Evolutionary conservation across 2,888 invertebrate genomes (phyloP).

Genomic region (Ochropleura leucogaster): DNA sequence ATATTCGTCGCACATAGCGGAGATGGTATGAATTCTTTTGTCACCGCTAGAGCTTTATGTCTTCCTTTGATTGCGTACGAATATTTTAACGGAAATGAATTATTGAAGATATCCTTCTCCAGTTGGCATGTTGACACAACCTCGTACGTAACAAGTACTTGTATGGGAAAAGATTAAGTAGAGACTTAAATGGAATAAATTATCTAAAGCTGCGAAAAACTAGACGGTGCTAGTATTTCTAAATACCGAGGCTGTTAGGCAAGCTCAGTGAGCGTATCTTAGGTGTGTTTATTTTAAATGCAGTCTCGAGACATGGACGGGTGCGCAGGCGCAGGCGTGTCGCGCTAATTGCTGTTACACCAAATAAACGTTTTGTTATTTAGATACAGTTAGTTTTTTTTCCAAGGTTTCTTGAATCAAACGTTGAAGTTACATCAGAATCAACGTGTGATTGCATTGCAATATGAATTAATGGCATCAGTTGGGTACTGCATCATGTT

Average conservation of each 20-base stretch:
- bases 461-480: constrained; percentile 35
- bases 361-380: constrained; percentile 69
- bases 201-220: constrained; percentile 54
- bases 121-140: constrained; percentile 21
- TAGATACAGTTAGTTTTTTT: constrained; percentile 73
- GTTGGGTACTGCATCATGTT: constrained; percentile 41
- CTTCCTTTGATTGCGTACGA: constrained; percentile 55
- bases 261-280: constrained; percentile 61
- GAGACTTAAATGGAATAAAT: constrained; percentile 38
- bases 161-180: constrained; percentile 27
- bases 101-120: constrained; percentile 47
- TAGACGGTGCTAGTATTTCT: constrained; percentile 46
- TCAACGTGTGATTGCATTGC: constrained; percentile 52
- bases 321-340: constrained; percentile 71
- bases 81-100: constrained; percentile 57
- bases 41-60: constrained; percentile 53
- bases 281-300: constrained; percentile 59
- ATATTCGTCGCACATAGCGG: constrained; percentile 50
- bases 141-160: constrained; percentile 31
- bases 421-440: constrained; percentile 57
- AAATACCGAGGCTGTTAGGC: constrained; percentile 53
- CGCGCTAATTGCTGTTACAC: constrained; percentile 71
- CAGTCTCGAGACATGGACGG: constrained; percentile 55
- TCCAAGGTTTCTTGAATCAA: constrained; percentile 66
- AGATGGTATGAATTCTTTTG: constrained; percentile 51